Evolutionary conservation across 2,888 invertebrate species (phyloP), one percentile per base, ranked within the genome.

Genomic region (Tenthredo notha): DNA sequence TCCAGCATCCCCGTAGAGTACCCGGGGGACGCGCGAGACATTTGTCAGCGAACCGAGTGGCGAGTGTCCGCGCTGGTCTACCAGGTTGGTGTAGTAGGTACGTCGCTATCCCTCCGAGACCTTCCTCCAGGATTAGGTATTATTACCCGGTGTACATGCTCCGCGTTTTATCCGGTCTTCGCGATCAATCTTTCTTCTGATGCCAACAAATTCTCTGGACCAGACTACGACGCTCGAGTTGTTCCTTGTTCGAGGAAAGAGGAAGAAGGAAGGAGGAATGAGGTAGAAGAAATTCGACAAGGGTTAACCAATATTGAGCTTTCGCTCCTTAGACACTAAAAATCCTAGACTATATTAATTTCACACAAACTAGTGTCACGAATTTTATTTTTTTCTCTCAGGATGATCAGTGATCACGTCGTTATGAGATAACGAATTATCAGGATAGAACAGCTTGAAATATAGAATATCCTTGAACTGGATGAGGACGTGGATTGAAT

Each of bases 11-110:
- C 47, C 47, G 83, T 50, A 29, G 67, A 83, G 83, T 70, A 83
- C 83, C 91, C 91, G 88, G 86, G 91, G 91, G 91, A 91, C 89
- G 91, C 89, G 65, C 90, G 89, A 91, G 92, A 93, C 93, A 93
- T 93, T 93, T 93, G 93, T 93, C 93, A 93, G 92, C 90, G 90
- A 90, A 91, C 91, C 91, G 91, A 91, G 90, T 90, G 90, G 88
- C 89, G 92, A 92, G 92, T 92, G 91, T 83, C 83, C 67, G 83
- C 77, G 77, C 33, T 61, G 70, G 83, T 83, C 83, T 67, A 83
- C 70, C 83, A 37, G 61, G 80, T 80, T 29, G 61, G 80, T 80
- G 80, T 58, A 61, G 72, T n/a, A 74, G 72, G 70, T 70, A 74
- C 40, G 72, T 67, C 15, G 67, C 89, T 91, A 90, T 91, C 88